Evolutionary conservation across 2,797 vertebrate genomes (phyloP), one percentile per base, ranked within the genome.

Genomic region (Melanotaenia maccullochi): DNA sequence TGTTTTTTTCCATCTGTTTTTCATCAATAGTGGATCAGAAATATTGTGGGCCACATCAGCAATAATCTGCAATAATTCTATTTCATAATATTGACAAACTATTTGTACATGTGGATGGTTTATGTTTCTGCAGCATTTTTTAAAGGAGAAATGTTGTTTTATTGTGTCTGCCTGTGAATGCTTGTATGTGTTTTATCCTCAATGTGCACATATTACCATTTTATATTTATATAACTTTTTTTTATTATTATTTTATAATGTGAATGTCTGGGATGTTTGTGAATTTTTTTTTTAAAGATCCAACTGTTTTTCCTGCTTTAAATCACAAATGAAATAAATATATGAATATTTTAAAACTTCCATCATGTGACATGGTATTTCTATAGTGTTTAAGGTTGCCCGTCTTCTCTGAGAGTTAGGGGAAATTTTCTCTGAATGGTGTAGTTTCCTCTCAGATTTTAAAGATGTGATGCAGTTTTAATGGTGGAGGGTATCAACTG

Each of bases 281-380:
- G 93, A 94, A 93, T 93, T 78, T 82, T 74, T 83, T 84, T 75
- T 62, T 77, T 30, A 30, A 65, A 85, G 73, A 71, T 60, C 65
- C 94, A 94, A 93, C 93, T 94, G 94, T 96, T 70, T 96, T 94
- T 93, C 85, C 88, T 95, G 92, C 89, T 96, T 92, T 95, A 92
- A 95, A 94, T 95, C 95, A 96, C 96, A 95, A 97, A 96, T 97
- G 93, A 97, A 96, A 96, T 92, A 82, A 85, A 86, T 84, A 87
- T 80, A 85, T 75, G 28, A 20, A 82, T 83, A 79, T 85, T 69
- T 72, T 35, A 56, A 66, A 25, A 63, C 40, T 13, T 63, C 8
- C 25, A 14, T 9, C 18, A 33, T 24, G 2, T 42, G 14, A 24
- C 1, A 35, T 71, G 3, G 5, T 2, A 3, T 18, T 32, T 71